Percentiles rank a stretch among this genome's conserved stretches.
These are phyloP conservation scores for Ennomos fuscantarius DNA, from an alignment of 2,888 invertebrate species.

Conservation along the genomic window DNA sequence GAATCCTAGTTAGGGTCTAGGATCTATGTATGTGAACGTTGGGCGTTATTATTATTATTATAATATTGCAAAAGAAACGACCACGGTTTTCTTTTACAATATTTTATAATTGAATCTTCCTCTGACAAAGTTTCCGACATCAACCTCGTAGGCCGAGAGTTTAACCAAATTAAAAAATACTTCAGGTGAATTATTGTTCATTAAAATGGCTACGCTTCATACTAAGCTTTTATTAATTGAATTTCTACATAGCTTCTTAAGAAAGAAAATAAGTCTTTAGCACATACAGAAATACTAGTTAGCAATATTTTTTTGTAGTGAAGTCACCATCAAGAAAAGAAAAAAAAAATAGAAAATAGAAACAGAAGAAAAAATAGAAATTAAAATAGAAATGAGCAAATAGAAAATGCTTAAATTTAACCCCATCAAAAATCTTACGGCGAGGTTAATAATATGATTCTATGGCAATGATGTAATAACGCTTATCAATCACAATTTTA, in stretches of 20 bases:
- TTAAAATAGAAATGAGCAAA: too few relatives aligned
- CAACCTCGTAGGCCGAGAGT: conserved; percentile 2
- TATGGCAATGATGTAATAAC: conserved; percentile 10
- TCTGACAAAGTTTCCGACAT: conserved; percentile 12
- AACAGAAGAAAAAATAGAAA: too few relatives aligned
- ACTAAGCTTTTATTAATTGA: conserved; percentile 2
- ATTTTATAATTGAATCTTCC: conserved; percentile 19
- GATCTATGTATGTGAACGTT: too few relatives aligned
- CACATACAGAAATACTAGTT: too few relatives aligned
- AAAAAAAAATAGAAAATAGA: too few relatives aligned
- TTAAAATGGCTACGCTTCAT: conserved; percentile 7
- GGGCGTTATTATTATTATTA: too few relatives aligned
- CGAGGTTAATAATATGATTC: background rate
- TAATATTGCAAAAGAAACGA: too few relatives aligned
- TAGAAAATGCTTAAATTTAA: too few relatives aligned
- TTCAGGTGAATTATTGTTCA: conserved; percentile 21
- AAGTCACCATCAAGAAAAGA: too few relatives aligned
- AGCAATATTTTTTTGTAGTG: too few relatives aligned
- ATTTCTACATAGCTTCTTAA: background rate
- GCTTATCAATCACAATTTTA: conserved; percentile 12
- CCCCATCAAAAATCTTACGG: too few relatives aligned
- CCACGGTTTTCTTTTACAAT: conserved; percentile 1
- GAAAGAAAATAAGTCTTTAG: background rate
- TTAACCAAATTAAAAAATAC: conserved; percentile 25
- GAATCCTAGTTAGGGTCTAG: too few relatives aligned